phyloP scores from a whole-genome alignment of 2,113 vertebrate species.

The Neoarius graeffei region DNA sequence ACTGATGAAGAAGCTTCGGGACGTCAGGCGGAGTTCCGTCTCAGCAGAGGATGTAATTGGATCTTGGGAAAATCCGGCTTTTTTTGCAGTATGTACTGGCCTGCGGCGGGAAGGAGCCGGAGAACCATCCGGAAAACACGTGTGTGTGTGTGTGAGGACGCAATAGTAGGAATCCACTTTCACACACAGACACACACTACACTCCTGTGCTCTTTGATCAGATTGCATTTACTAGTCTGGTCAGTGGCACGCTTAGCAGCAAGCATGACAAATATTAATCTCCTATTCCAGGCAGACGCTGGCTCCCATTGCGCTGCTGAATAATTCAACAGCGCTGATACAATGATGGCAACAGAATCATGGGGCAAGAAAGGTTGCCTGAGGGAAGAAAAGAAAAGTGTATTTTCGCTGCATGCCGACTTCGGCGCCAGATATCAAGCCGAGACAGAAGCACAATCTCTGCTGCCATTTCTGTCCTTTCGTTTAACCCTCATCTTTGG shows the following conservation, averaged over 20 bases:
- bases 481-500: not conserved
- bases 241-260: conserved; percentile 50
- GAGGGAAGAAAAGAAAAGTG: conserved; percentile 37
- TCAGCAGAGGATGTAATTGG: conserved; percentile 48
- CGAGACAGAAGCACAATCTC: not conserved
- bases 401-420: conserved; percentile 21
- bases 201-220: conserved; percentile 49
- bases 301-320: conserved; percentile 39
- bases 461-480: not conserved
- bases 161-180: conserved; percentile 11
- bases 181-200: conserved; percentile 21
- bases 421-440: conserved; percentile 35
- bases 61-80: conserved; percentile 39
- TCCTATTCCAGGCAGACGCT: conserved; percentile 45
- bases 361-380: conserved; percentile 40
- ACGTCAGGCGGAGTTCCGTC: conserved; percentile 9
- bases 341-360: conserved; percentile 39
- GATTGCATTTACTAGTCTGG: conserved; percentile 52
- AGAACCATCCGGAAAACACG: conserved; percentile 30
- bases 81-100: conserved; percentile 35
- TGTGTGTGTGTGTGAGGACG: not conserved
- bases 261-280: conserved; percentile 58
- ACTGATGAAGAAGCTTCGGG: not conserved
- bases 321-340: conserved; percentile 50
- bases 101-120: conserved; percentile 26